These are phyloP conservation scores for Delia radicum DNA, from an alignment of 1,140 invertebrate species.

Conservation along the genomic window DNA sequence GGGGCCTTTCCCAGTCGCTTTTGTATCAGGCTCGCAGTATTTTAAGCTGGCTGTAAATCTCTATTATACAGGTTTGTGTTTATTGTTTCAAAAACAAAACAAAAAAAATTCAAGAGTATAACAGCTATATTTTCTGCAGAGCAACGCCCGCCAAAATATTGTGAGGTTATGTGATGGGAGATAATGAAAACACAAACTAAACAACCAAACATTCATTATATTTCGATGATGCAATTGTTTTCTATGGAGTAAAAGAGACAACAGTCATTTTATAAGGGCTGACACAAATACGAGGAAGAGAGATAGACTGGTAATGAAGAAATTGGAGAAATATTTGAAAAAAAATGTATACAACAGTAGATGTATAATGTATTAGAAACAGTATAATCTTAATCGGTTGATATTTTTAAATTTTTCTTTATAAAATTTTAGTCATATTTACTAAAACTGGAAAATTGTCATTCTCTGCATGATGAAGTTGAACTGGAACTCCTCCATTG, in stretches of 20 bases:
- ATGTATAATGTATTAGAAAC: no score
- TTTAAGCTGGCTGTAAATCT: background rate
- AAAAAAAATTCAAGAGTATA: background rate
- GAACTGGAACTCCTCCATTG: no score
- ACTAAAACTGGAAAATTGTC: no score
- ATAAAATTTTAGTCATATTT: no score
- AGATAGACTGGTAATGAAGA: no score
- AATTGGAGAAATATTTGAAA: no score
- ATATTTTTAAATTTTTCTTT: no score
- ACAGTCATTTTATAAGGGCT: no score
- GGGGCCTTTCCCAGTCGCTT: constrained; percentile 39
- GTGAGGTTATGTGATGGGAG: constrained; percentile 33
- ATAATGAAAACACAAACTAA: constrained; percentile 29
- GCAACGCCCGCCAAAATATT: constrained; percentile 33
- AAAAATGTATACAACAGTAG: no score
- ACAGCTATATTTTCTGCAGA: constrained; percentile 18
- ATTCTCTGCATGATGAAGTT: no score
- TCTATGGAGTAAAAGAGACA: background rate
- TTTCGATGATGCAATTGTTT: background rate
- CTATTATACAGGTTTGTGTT: background rate
- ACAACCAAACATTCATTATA: background rate
- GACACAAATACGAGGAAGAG: no score
- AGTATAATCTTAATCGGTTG: no score
- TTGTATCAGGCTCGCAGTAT: background rate
- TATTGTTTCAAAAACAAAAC: background rate